A percentile compares a stretch with the other conserved stretches of the same genome.
Evolutionary conservation across 2,797 vertebrate species (phyloP).

Genomic region (Clarias fuscus): DNA sequence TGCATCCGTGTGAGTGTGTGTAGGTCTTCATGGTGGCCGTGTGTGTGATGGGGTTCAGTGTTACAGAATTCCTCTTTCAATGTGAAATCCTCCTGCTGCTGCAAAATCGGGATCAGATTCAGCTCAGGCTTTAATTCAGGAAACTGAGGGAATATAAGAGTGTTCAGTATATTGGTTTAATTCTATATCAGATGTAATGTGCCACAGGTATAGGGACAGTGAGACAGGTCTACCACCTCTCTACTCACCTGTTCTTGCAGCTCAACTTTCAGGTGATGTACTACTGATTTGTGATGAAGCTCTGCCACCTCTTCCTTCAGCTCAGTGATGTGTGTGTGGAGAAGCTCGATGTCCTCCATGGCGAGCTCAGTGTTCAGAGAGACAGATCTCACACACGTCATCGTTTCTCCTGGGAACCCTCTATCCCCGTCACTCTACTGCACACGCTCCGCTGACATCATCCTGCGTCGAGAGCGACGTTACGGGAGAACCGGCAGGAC

Average conservation of each 20-base stretch:
- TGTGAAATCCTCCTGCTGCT: background rate
- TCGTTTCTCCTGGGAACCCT: background rate
- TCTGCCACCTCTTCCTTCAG: background rate
- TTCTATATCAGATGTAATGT: no score
- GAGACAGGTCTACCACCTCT: no score
- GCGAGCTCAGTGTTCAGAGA: constrained; percentile 18
- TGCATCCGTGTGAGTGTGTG: background rate
- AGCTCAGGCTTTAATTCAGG: background rate
- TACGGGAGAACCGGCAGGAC: no score
- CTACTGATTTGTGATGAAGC: background rate
- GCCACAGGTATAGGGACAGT: no score
- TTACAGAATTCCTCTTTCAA: constrained; percentile 1
- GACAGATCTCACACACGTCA: background rate
- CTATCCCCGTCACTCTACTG: no score
- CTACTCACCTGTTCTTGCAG: background rate
- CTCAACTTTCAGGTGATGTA: background rate
- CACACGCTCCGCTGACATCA: background rate
- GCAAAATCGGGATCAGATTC: background rate
- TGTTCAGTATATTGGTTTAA: no score
- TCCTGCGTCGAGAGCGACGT: background rate
- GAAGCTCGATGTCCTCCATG: constrained; percentile 21
- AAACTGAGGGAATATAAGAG: no score
- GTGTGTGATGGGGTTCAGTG: background rate
- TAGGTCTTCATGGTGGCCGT: background rate
- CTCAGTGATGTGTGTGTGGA: background rate